phyloP scores from a whole-genome alignment of 2,113 vertebrate genomes.

The Thryonomys swinderianus region DNA sequence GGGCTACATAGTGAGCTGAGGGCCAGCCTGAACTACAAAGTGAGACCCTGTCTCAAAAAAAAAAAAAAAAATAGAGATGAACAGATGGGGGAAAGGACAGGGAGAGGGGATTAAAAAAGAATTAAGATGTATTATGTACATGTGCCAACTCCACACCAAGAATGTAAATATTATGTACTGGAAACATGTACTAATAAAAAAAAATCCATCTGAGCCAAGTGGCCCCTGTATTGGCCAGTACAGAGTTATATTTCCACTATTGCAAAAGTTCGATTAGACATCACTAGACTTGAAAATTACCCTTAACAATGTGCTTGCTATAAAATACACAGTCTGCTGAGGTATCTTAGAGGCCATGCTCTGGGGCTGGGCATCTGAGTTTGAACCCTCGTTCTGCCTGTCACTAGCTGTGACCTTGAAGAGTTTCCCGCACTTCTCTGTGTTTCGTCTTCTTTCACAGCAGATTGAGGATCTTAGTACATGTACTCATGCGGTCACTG shows the following conservation, averaged over 20 bases:
- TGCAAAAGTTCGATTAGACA: background rate
- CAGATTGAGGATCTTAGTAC: background rate
- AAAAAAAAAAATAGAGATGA: too few species aligned
- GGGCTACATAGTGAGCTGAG: too few species aligned
- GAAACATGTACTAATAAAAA: background rate
- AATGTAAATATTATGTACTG: background rate
- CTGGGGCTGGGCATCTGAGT: background rate
- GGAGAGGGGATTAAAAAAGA: background rate
- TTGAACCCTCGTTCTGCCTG: background rate
- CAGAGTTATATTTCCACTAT: background rate
- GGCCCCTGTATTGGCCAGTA: background rate
- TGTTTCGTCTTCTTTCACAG: constrained; percentile 29
- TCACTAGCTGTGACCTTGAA: background rate
- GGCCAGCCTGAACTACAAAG: too few species aligned
- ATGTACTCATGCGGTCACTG: background rate
- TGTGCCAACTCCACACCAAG: background rate
- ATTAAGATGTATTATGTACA: background rate
- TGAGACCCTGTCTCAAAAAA: too few species aligned
- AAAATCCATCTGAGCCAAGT: background rate
- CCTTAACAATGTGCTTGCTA: background rate
- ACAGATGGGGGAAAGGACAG: too few species aligned
- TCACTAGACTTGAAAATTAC: background rate
- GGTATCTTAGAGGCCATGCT: background rate
- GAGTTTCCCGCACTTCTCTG: background rate
- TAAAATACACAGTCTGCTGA: background rate